phyloP scores from a whole-genome alignment of 2,888 invertebrate genomes.

The Orthosia incerta region DNA sequence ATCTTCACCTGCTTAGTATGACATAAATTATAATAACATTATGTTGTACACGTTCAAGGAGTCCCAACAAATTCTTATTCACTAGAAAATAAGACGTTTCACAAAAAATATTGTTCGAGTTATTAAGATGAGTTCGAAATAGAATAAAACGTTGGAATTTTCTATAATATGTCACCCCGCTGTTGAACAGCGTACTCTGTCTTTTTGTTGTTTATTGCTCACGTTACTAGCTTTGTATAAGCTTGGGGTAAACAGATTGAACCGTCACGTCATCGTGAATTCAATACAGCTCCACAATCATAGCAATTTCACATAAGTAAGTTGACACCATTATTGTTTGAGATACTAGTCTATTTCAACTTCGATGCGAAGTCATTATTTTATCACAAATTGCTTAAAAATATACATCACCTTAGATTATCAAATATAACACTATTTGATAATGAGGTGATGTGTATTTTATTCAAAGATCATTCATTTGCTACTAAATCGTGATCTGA shows the following conservation, averaged over 20 bases:
- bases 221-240: constrained; percentile 74
- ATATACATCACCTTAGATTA: no score
- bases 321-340: not conserved
- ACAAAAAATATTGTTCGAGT: constrained; percentile 84
- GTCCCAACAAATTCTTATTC: constrained; percentile 90
- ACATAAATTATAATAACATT: constrained; percentile 91
- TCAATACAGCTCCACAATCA: constrained; percentile 10
- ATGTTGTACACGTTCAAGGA: constrained; percentile 90
- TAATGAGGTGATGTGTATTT: constrained; percentile 28
- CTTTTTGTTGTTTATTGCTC: constrained; percentile 75
- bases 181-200: constrained; percentile 73
- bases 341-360: not conserved
- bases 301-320: constrained; percentile 14
- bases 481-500: not conserved
- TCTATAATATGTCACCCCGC: constrained; percentile 77
- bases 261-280: constrained; percentile 14
- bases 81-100: constrained; percentile 88
- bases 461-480: constrained; percentile 20
- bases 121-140: constrained; percentile 84
- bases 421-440: constrained; percentile 15
- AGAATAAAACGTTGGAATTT: constrained; percentile 80
- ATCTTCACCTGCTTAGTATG: constrained; percentile 91
- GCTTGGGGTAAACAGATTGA: constrained; percentile 42
- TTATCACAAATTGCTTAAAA: not conserved
- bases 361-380: not conserved